Evolutionary conservation across 2,888 invertebrate species (phyloP).

Genomic region (Lordiphosa andalusiaca): DNA sequence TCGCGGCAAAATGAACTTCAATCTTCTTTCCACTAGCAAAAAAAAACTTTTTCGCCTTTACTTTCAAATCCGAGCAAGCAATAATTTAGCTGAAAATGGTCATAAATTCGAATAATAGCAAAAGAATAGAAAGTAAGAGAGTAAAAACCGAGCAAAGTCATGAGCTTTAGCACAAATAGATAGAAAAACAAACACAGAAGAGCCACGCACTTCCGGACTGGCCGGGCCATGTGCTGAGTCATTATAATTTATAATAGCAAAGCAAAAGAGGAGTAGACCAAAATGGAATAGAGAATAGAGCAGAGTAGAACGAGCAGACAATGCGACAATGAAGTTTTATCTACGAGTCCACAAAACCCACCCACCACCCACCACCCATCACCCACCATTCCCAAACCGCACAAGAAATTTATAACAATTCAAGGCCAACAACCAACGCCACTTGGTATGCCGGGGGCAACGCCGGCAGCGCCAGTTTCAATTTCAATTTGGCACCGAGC

Average conservation of each 20-base stretch:
- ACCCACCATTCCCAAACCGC: constrained; percentile 9
- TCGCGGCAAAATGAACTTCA: constrained; percentile 12
- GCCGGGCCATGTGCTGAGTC: constrained; percentile 57
- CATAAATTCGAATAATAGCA: constrained; percentile 52
- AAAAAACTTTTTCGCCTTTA: constrained; percentile 31
- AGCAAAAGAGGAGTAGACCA: constrained; percentile 32
- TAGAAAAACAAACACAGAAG: constrained; percentile 19
- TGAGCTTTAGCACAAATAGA: constrained; percentile 27
- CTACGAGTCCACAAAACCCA: constrained; percentile 5
- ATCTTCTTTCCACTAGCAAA: constrained; percentile 8
- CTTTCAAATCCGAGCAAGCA: constrained; percentile 37
- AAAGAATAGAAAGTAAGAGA: constrained; percentile 31
- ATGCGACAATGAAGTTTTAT: constrained; percentile 62
- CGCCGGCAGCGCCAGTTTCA: constrained; percentile 33
- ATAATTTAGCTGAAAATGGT: constrained; percentile 48
- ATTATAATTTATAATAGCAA: constrained; percentile 64
- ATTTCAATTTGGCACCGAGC: constrained; percentile 47
- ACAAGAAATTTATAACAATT: constrained; percentile 57
- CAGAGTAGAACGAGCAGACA: constrained; percentile 38
- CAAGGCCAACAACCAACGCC: constrained; percentile 53
- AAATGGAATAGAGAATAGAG: constrained; percentile 14
- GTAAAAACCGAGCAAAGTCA: constrained; percentile 20
- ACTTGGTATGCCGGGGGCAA: constrained; percentile 58
- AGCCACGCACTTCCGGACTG: constrained; percentile 55
- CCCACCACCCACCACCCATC: neutral